A percentile compares a stretch with the other conserved stretches of the same genome.
These are phyloP conservation scores for Pristionchus japonicus DNA, from an alignment of 2,888 invertebrate genomes.

Conservation along the genomic window DNA sequence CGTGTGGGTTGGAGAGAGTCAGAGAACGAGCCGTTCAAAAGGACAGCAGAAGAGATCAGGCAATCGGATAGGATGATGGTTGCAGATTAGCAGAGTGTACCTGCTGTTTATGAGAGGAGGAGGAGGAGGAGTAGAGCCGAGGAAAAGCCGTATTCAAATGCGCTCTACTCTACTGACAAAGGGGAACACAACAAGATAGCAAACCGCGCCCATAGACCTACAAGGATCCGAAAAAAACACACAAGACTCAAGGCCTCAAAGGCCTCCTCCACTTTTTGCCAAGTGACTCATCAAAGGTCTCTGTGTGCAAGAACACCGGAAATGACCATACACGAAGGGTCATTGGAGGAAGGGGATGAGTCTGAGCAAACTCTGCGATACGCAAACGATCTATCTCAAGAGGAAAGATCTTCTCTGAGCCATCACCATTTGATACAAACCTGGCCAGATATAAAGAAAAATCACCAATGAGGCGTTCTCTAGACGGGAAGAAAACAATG, in stretches of 20 bases:
- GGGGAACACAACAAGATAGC: not conserved
- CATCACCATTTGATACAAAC: not conserved
- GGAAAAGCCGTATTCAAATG: not conserved
- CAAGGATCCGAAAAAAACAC: not conserved
- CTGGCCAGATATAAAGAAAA: not conserved
- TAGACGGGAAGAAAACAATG: not conserved
- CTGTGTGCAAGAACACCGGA: not conserved
- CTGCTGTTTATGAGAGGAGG: not conserved
- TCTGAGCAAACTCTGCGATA: not conserved
- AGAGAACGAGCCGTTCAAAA: not conserved
- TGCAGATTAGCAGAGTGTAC: not conserved
- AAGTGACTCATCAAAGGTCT: conserved; percentile 6
- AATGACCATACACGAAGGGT: not conserved
- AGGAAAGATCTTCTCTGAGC: not conserved
- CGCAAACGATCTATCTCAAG: not conserved
- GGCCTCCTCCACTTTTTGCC: not conserved
- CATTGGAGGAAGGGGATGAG: not conserved
- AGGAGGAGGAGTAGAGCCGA: not conserved
- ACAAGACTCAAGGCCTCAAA: not conserved
- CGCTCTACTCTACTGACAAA: not conserved
- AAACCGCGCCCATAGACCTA: not conserved
- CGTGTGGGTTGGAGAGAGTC: not conserved
- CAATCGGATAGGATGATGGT: not conserved
- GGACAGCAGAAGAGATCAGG: not conserved
- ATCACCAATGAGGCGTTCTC: not conserved